phyloP scores from a whole-genome alignment of 1,140 invertebrate genomes.

The Brachionus rubens region DNA sequence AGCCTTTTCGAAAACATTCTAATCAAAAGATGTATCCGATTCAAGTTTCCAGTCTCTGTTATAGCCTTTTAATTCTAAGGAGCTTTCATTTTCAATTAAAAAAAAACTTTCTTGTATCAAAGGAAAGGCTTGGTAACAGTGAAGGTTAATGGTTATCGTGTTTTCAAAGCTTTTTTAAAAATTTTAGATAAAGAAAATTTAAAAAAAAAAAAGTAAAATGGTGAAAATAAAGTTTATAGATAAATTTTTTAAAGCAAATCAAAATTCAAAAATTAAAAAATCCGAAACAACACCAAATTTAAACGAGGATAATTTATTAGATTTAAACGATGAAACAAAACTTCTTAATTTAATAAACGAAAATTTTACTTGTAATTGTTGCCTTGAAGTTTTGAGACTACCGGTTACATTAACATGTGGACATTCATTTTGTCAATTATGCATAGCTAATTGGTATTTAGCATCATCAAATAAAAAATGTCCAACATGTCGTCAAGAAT shows the following conservation, averaged over 20 bases:
- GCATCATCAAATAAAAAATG: background rate
- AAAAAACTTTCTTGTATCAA: no score
- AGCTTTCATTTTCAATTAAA: no score
- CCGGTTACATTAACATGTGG: slow-evolving; percentile 20
- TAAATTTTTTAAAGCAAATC: background rate
- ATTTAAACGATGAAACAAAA: background rate
- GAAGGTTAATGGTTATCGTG: no score
- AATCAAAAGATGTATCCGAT: no score
- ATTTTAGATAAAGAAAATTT: no score
- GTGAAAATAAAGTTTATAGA: background rate
- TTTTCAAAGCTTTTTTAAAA: no score
- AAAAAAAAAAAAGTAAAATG: no score
- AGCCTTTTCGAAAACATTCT: no score
- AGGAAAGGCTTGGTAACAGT: no score
- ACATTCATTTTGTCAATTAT: slow-evolving; percentile 44
- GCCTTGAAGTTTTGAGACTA: background rate
- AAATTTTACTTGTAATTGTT: slow-evolving; percentile 30
- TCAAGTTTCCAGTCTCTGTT: no score
- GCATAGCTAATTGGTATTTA: slow-evolving; percentile 11
- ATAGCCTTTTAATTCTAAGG: no score
- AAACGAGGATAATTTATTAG: background rate
- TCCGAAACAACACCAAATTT: background rate
- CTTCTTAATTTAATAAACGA: background rate
- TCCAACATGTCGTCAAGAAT: slow-evolving; percentile 28
- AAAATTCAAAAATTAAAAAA: background rate